These are phyloP conservation scores for Lepidurus arcticus DNA, from an alignment of 1,140 invertebrate genomes.

Conservation along the genomic window DNA sequence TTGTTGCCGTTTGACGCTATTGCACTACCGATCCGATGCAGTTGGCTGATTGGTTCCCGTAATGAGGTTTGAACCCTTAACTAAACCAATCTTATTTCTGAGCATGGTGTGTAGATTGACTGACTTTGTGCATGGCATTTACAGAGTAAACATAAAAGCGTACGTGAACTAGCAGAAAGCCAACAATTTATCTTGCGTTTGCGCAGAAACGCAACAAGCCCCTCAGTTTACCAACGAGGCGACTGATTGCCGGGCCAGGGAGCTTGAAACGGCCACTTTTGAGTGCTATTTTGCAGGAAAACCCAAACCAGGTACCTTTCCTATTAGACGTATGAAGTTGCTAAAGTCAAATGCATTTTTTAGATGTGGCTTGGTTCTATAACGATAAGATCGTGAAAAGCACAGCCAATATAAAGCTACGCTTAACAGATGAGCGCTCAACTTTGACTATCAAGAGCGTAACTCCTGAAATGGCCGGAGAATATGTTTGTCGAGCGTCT, in stretches of 20 bases:
- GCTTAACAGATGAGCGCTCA: constrained; percentile 66
- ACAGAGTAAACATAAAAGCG: neutral
- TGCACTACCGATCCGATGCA: constrained; percentile 1
- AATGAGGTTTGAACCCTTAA: neutral
- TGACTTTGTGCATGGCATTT: neutral
- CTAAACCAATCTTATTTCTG: constrained; percentile 10
- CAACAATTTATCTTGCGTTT: constrained; percentile 29
- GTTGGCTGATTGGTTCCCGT: neutral
- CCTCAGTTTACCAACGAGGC: constrained; percentile 77
- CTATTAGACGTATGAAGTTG: constrained; percentile 25
- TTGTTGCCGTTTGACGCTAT: neutral
- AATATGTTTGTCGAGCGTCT: constrained; percentile 77
- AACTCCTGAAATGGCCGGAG: constrained; percentile 65
- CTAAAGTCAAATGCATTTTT: constrained; percentile 40
- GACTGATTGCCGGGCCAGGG: constrained; percentile 61
- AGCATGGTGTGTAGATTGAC: constrained; percentile 25
- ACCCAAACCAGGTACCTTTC: constrained; percentile 66
- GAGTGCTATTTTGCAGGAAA: constrained; percentile 73
- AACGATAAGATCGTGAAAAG: constrained; percentile 71
- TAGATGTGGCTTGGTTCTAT: constrained; percentile 84
- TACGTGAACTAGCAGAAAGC: too few species aligned
- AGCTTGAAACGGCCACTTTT: constrained; percentile 67
- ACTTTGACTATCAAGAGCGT: constrained; percentile 62
- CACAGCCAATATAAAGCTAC: constrained; percentile 62
- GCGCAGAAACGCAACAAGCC: constrained; percentile 66